phyloP scores from a whole-genome alignment of 2,113 vertebrate genomes.

The Burhinus oedicnemus region DNA sequence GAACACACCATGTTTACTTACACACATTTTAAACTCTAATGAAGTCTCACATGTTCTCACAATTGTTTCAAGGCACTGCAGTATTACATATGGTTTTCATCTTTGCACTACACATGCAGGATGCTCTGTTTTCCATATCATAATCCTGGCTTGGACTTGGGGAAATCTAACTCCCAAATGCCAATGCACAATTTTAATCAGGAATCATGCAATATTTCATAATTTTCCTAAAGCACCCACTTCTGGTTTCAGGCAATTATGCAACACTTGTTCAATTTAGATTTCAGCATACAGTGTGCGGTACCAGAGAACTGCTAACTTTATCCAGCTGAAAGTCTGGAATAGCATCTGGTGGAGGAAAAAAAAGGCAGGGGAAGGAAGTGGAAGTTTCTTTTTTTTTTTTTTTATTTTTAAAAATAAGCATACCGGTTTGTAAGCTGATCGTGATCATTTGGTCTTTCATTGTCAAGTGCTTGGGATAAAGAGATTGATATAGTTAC shows the following conservation, averaged over 20 bases:
- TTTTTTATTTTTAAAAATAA: not conserved
- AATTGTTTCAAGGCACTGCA: not conserved
- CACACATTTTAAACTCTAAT: not conserved
- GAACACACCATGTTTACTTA: not conserved
- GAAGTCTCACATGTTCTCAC: not conserved
- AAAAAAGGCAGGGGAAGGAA: not conserved
- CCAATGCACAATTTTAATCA: not conserved
- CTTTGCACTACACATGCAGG: not conserved
- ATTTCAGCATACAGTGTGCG: not conserved
- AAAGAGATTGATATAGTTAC: not conserved
- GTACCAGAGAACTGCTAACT: not conserved
- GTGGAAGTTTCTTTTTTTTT: not conserved
- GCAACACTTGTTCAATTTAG: not conserved
- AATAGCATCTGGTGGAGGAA: not conserved
- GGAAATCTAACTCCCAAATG: not conserved
- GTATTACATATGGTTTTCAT: not conserved
- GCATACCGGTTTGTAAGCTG: not conserved
- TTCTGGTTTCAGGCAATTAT: not conserved
- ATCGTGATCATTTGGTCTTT: not conserved
- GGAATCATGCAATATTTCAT: not conserved
- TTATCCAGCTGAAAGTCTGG: not conserved
- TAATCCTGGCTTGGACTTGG: not conserved
- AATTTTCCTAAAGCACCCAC: not conserved
- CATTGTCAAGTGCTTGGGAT: not conserved
- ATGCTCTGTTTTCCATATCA: not conserved